Evolutionary conservation across 2,888 invertebrate species (phyloP), one percentile per base, ranked within the genome.

Genomic region (Elysia crispata): DNA sequence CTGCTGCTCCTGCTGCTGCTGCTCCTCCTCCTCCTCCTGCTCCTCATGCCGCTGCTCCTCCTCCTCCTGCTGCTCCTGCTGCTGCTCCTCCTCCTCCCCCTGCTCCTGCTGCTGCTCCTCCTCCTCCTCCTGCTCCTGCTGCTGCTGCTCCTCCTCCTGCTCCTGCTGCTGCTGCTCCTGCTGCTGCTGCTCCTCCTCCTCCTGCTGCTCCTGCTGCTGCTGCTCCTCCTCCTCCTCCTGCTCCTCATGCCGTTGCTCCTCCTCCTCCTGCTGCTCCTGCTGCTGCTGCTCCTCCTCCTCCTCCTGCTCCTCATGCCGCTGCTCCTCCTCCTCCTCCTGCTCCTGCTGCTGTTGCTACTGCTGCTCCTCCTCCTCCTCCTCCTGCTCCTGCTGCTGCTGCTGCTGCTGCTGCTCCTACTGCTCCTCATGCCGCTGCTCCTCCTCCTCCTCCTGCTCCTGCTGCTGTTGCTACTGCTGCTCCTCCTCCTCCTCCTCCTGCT

Each of bases 201-300:
- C n/a, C 64, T 64, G 64, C 64, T 64, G 23, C 64, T 64, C 11
- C 25, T 64, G 64, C 64, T 64, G 64, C 64, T 64, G 64, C 64
- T 64, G 64, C 54, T 54, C 13, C 54, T 54, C 15, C 54, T n/a
- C n/a, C n/a, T n/a, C n/a, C n/a, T n/a, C n/a, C n/a, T n/a, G n/a
- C n/a, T n/a, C n/a, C n/a, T n/a, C n/a, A n/a, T n/a, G n/a, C n/a
- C n/a, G n/a, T n/a, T n/a, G n/a, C n/a, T n/a, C n/a, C n/a, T n/a
- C n/a, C n/a, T n/a, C 18, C 15, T 18, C 18, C 15, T 15, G 18
- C 54, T 54, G 54, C 54, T 54, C 13, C 54, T 5, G 6, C 70
- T 5, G 6, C 70, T 5, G 33, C 70, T 33, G 30, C 41, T 70
- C 30, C 33, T 25, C n/a, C n/a, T n/a, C n/a, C n/a, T n/a, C n/a